Evolutionary conservation across 2,113 vertebrate species (phyloP).

Genomic region (Atrichornis clamosus): DNA sequence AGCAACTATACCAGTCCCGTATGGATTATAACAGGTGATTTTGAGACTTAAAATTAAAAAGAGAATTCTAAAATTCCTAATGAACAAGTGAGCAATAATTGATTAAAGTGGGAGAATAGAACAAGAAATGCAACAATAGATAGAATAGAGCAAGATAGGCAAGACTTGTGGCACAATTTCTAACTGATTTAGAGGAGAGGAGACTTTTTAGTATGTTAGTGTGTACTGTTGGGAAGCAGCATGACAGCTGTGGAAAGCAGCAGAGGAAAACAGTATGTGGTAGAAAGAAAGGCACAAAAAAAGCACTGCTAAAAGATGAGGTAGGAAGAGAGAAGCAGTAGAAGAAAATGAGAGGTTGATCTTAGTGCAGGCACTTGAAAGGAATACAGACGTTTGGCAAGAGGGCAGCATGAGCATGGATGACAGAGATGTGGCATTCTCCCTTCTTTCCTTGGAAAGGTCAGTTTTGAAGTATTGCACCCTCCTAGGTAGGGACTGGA

Average conservation of each 20-base stretch:
- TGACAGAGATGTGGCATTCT: neutral
- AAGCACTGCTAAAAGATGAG: neutral
- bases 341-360: neutral
- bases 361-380: neutral
- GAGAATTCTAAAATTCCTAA: neutral
- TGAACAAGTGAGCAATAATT: neutral
- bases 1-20: slow-evolving; percentile 79
- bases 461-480: neutral
- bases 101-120: neutral
- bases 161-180: neutral
- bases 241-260: neutral
- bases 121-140: neutral
- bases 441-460: neutral
- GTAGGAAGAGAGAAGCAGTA: neutral
- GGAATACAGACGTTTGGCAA: neutral
- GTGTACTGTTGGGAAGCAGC: neutral
- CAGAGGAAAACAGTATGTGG: slow-evolving; percentile 2
- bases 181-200: neutral
- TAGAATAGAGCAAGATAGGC: neutral
- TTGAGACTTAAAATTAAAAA: neutral
- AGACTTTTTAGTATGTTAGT: neutral
- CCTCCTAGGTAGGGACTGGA: neutral
- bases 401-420: rapidly evolving
- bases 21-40: slow-evolving; percentile 81
- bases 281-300: neutral